Conservation (phyloP, 2,888 invertebrate species). For the Papilio demoleus region DNA sequence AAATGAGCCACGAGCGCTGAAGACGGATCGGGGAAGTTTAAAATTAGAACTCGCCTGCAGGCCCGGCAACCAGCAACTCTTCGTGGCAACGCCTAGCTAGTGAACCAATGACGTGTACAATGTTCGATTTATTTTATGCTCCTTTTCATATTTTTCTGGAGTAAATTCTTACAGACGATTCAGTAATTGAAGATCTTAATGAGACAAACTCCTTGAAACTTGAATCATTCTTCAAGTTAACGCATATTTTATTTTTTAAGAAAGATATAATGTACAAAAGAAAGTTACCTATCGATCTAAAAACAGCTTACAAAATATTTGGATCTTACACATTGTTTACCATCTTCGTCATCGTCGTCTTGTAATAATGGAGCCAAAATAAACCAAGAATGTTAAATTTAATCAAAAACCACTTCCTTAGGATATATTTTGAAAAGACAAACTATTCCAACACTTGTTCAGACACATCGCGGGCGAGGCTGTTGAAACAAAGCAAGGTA, state of each 20-base stretch:
- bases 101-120: conserved; percentile 23
- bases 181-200: neutral
- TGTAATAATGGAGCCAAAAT: neutral
- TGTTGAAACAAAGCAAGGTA: conserved; percentile 66
- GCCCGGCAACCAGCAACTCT: conserved; percentile 41
- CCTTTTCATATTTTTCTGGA: neutral
- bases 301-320: too few relatives aligned
- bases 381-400: neutral
- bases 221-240: neutral
- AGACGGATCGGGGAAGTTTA: conserved; percentile 68
- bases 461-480: conserved; percentile 60
- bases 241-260: neutral
- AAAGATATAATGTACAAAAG: too few relatives aligned
- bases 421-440: conserved; percentile 31
- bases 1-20: conserved; percentile 62
- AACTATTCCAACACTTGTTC: conserved; percentile 47
- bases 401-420: neutral
- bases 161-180: neutral
- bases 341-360: too few relatives aligned
- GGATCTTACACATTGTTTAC: too few relatives aligned
- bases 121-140: neutral
- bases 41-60: conserved; percentile 58
- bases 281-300: too few relatives aligned
- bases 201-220: too few relatives aligned
- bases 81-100: conserved; percentile 9